phyloP scores from a whole-genome alignment of 53 echinoderm and acorn worm species.

The Paracentrotus lividus region DNA sequence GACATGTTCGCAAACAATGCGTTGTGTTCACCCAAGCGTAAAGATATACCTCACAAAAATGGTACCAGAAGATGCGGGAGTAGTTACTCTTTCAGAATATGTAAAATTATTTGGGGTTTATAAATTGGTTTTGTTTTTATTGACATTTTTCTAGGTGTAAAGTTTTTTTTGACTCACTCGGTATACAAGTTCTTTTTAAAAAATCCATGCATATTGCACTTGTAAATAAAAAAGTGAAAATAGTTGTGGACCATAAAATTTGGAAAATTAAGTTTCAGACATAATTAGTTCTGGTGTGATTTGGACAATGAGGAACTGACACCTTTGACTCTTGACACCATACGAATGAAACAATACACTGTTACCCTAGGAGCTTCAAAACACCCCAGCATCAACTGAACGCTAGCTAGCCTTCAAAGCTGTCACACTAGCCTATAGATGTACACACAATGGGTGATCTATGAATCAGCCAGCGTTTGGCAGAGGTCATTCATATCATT shows the following conservation, averaged over 20 bases:
- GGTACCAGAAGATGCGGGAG: too few species aligned
- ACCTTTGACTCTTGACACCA: not conserved
- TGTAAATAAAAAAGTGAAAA: not conserved
- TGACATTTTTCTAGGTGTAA: too few species aligned
- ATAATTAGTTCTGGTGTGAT: not conserved
- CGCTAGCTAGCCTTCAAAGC: not conserved
- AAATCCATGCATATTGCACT: not conserved
- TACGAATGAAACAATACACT: not conserved
- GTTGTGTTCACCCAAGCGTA: too few species aligned
- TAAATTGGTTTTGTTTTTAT: too few species aligned
- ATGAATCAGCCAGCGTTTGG: not conserved
- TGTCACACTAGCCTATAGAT: not conserved
- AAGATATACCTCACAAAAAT: too few species aligned
- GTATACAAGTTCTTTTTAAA: not conserved
- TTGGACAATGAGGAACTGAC: not conserved
- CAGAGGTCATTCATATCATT: not conserved
- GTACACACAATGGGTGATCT: not conserved
- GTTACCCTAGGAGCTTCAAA: not conserved
- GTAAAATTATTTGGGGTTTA: too few species aligned
- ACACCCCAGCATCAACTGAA: slow-evolving; percentile 10
- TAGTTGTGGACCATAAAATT: not conserved
- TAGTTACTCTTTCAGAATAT: too few species aligned
- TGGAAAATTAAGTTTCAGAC: not conserved
- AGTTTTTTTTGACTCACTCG: too few species aligned
- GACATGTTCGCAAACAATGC: too few species aligned